Evolutionary conservation across 53 echinoderm and acorn worm genomes (phyloP).

Genomic region (Holothuria leucospilota): DNA sequence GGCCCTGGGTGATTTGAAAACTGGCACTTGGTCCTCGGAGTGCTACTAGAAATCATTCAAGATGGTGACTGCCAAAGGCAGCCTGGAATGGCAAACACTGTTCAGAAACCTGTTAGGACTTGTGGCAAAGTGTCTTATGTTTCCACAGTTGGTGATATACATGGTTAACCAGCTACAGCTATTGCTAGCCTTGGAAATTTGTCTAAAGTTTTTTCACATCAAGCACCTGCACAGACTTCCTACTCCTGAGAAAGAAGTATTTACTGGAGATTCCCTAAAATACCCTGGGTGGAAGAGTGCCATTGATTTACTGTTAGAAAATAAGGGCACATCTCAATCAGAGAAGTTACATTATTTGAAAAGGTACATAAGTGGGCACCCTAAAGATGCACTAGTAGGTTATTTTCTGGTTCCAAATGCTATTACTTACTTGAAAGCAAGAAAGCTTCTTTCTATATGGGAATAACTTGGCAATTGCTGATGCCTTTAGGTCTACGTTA

Average conservation of each 20-base stretch:
- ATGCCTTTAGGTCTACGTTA: no score
- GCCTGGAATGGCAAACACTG: background rate
- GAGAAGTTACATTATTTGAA: background rate
- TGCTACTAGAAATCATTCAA: no score
- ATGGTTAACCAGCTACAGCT: no score
- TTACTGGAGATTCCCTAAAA: no score
- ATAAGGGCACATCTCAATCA: background rate
- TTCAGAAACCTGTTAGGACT: background rate
- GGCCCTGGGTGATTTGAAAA: background rate
- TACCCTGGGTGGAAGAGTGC: slow-evolving; percentile 30
- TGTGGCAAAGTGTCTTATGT: background rate
- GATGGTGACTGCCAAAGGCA: no score
- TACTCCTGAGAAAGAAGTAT: background rate
- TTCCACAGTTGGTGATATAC: background rate
- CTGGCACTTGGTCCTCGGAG: no score
- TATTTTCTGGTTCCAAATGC: slow-evolving; percentile 6
- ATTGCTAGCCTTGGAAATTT: no score
- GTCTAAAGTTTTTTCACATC: background rate
- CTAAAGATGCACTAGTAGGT: background rate
- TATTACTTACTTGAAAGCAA: background rate
- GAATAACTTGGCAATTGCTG: slow-evolving; percentile 3
- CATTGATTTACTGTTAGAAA: slow-evolving; percentile 10
- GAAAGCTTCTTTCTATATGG: slow-evolving; percentile 21
- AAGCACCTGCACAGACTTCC: background rate
- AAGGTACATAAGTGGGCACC: background rate